Percentiles rank a stretch among this genome's conserved stretches.
These are phyloP conservation scores for Drosophila rubida DNA, from an alignment of 2,888 invertebrate species.

Conservation along the genomic window DNA sequence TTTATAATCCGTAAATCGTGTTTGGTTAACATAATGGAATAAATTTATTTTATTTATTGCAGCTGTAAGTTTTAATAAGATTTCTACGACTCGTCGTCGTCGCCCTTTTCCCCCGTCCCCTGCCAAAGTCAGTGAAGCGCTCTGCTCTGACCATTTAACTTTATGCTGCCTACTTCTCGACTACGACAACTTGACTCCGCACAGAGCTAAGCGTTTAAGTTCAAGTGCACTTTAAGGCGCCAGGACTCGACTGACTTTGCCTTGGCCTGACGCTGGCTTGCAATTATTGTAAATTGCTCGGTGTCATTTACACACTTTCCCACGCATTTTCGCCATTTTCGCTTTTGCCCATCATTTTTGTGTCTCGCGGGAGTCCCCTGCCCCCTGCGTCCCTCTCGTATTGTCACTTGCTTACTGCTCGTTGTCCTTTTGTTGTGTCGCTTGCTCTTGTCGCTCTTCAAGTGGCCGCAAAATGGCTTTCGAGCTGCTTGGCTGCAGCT, in stretches of 20 bases:
- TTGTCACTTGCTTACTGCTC: constrained; percentile 61
- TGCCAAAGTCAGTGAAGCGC: not conserved
- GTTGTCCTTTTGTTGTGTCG: constrained; percentile 5
- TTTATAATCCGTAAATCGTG: constrained; percentile 82
- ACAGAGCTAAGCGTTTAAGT: constrained; percentile 47
- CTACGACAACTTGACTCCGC: not conserved
- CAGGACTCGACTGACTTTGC: constrained; percentile 12
- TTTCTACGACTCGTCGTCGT: constrained; percentile 65
- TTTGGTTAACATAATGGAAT: constrained; percentile 82
- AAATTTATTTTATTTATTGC: constrained; percentile 82
- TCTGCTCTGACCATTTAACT: constrained; percentile 44
- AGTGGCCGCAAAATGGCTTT: constrained; percentile 68
- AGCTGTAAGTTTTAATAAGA: constrained; percentile 80
- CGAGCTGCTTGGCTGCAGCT: constrained; percentile 60
- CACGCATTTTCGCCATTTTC: constrained; percentile 66
- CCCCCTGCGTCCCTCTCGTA: not conserved
- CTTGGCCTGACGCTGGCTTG: constrained; percentile 32
- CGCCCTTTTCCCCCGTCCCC: not conserved
- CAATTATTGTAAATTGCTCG: constrained; percentile 77
- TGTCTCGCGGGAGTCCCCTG: constrained; percentile 14
- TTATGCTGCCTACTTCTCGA: constrained; percentile 38
- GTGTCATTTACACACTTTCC: constrained; percentile 76
- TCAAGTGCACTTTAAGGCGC: constrained; percentile 68
- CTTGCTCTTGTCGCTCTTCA: constrained; percentile 9
- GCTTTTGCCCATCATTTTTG: constrained; percentile 41